Base-by-base conservation (phyloP, 2,888 invertebrate genomes). In the Eupithecia inturbata region DNA sequence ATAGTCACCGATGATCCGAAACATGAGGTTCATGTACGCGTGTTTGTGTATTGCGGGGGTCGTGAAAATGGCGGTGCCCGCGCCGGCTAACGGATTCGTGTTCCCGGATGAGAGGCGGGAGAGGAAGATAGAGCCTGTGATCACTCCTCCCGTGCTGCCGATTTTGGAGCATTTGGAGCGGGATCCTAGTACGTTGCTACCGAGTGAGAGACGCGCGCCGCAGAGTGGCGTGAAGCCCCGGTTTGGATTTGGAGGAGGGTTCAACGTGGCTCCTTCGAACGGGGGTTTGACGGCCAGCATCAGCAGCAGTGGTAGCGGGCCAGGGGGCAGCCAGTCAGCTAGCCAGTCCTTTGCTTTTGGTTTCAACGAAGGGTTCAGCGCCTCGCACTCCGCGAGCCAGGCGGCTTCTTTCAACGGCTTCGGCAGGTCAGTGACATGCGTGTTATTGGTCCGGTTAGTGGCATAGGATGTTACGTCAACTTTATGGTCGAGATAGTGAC, bases 71-170 rank as follows among this genome's bases (percentile, higher is more conserved):
- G 87, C 82, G 6, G 77, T 82, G 36, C 84, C 91, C 1, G 90
- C 91, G 36, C 92, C 92, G n/a, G 89, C 91, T 0, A 82, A 85
- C 53, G 89, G 90, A 0, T 93, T 93, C 79, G 88, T 88, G 64
- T 94, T 94, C 78, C 94, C 93, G 6, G 92, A 92, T 68, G 92
- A 94, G 4, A 81, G 90, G 69, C 66, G 68, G 16, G 84, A 91
- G 36, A 91, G 86, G 75, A 93, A 92, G 75, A 72, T 93, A 78
- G 93, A 94, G 67, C 92, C 93, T 7, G 86, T 93, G 31, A 93
- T 95, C 70, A 94, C 95, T 28, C 95, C 95, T 57, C 95, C 95
- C 16, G 92, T 94, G 83, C 86, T 95, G n/a, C 95, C 95, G 0
- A 83, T 92, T 70, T 83, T 95, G 80, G 95, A 93, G 81, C 95